Evolutionary conservation across 2,797 vertebrate genomes (phyloP), one percentile per base, ranked within the genome.

Genomic region (Agapornis canus): DNA sequence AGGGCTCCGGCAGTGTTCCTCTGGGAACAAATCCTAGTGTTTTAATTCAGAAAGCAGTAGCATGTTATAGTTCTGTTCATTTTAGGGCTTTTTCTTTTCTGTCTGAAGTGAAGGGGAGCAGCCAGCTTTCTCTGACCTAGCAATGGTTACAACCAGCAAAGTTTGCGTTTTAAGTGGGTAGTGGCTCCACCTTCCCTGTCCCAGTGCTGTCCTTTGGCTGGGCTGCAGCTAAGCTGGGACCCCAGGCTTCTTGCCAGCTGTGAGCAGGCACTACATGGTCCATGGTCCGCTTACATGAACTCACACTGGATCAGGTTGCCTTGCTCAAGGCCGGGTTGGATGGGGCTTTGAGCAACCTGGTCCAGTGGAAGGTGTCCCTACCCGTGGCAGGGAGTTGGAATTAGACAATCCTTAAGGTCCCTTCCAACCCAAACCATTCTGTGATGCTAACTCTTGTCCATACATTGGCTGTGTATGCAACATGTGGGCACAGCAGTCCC

Each of bases 271-370:
- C 40, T 47, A 15, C 9, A 2, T 25, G 21, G 13, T 25, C 35
- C 4, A 0, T 9, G 14, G 31, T 31, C 17, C 9, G 15, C 2
- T 22, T 39, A 15, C 0, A 0, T 35, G 57, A 65, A 23, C 21
- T 56, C 54, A 32, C 54, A 32, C 21, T 10, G 13, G n/a, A n/a
- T 14, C 21, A 32, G 54, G n/a, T 5, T 32, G n/a, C n/a, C 54
- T n/a, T 48, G 47, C 21, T 51, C 26, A 29, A 51, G 48, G 48
- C 48, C 15, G 9, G 48, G 26, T 51, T 51, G 48, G 48, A 51
- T 26, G 26, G 26, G 9, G 26, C 48, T 49, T 49, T 26, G 26
- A 22, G 52, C 31, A 54, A 6, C 1, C 52, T 54, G 31, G 2
- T n/a, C 31, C 21, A 54, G 52, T 54, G 52, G 52, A 54, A 54